Evolutionary conservation across 2,113 vertebrate species (phyloP), one percentile per base, ranked within the genome.

Genomic region (Bos taurus): DNA sequence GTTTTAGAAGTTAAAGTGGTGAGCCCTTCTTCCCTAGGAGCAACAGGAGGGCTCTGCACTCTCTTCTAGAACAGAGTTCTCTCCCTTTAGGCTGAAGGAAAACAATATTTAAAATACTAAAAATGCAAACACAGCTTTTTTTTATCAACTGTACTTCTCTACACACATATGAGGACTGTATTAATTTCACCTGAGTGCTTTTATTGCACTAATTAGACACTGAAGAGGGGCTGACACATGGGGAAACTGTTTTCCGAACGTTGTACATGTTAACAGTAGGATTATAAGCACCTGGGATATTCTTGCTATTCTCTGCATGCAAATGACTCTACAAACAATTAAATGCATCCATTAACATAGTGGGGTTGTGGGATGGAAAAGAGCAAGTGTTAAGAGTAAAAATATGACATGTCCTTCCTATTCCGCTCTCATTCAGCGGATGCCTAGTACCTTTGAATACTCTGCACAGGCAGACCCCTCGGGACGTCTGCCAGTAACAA

Each of bases 241-340:
- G 83, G 94, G 36, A 94, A 95, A 83, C 74, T 91, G 88, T 90
- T 94, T 93, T 93, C 48, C 93, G 96, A 92, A 94, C 40, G 48
- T 77, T n/a, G 90, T 95, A 8, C 92, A 84, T 89, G 95, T 85
- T 97, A 88, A 46, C 59, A 54, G 80, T n/a, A 62, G 88, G 62
- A 92, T 87, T 95, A 82, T 71, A 95, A 97, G 90, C 98, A 98
- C 98, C 97, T 96, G 98, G 81, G 93, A 77, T 95, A 74, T 54
- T 95, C 67, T 80, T 50, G 64, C 91, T 97, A 84, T 97, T 97
- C 91, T 97, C 85, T 71, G 77, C 64, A 97, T 97, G 97, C 97
- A 97, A 97, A 98, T 97, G 43, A 89, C 91, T 91, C 92, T 62
- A 89, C 90, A 96, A 97, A 97, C 85, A 96, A 96, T 96, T 74